Percentiles rank a stretch among this genome's conserved stretches.
Evolutionary conservation across 2,797 vertebrate genomes (phyloP).

Genomic region (Danio kyathit): DNA sequence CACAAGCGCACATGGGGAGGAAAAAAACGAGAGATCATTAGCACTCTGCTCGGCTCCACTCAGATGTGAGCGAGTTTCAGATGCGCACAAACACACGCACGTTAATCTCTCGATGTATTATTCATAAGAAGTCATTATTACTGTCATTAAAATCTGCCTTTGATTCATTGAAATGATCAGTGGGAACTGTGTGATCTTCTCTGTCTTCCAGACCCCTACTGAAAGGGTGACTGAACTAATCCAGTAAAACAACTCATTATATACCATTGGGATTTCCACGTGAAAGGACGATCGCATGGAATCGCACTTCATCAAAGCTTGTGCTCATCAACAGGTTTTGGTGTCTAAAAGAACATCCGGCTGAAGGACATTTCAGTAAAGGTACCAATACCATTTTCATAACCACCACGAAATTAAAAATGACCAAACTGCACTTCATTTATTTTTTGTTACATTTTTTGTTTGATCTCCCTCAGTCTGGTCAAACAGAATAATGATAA

Average conservation of each 20-base stretch:
- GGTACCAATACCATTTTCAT: background rate
- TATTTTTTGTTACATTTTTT: no score
- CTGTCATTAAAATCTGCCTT: slow-evolving; percentile 38
- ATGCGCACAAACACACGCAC: slow-evolving; percentile 2
- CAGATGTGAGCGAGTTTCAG: slow-evolving; percentile 27
- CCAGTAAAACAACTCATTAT: slow-evolving; percentile 38
- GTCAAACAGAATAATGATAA: no score
- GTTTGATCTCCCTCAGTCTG: no score
- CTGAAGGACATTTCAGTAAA: background rate
- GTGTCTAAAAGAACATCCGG: background rate
- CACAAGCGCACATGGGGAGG: background rate
- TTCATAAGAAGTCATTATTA: slow-evolving; percentile 35
- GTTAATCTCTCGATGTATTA: slow-evolving; percentile 48
- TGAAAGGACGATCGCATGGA: slow-evolving; percentile 15
- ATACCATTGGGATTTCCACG: slow-evolving; percentile 26
- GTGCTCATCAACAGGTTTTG: slow-evolving; percentile 7
- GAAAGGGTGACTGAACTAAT: slow-evolving; percentile 45
- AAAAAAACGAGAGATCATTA: slow-evolving; percentile 24
- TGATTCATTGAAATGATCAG: slow-evolving; percentile 49
- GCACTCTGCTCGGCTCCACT: slow-evolving; percentile 33
- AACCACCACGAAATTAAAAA: no score
- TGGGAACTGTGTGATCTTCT: slow-evolving; percentile 23
- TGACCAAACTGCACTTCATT: no score
- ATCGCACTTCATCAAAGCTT: background rate
- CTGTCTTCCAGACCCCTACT: slow-evolving; percentile 17